phyloP scores from a whole-genome alignment of 2,113 vertebrate species.

The Conger conger region DNA sequence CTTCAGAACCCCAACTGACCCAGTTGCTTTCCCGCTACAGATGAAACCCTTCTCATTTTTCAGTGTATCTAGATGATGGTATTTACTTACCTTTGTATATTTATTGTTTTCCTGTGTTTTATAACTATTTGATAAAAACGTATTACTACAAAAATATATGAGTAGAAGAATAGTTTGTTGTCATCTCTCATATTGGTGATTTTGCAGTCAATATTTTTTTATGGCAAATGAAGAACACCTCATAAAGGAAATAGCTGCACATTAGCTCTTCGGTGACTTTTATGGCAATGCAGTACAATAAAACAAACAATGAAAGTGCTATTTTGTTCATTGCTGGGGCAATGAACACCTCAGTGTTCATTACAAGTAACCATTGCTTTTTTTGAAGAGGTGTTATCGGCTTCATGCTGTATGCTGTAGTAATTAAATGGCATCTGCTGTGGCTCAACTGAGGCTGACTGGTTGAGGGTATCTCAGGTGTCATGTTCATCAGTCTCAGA shows the following conservation, averaged over 20 bases:
- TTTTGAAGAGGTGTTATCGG: not conserved
- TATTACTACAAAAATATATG: not conserved
- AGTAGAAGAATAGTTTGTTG: not conserved
- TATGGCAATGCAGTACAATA: not conserved
- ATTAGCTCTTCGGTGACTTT: too few species aligned
- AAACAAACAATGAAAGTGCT: not conserved
- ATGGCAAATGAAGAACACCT: not conserved
- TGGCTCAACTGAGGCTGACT: slow-evolving; percentile 35
- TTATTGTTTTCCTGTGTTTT: slow-evolving; percentile 1
- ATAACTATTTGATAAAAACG: slow-evolving; percentile 10
- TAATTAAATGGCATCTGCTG: slow-evolving; percentile 38
- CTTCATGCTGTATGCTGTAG: not conserved
- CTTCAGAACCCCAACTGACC: not conserved
- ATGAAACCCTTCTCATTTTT: not conserved
- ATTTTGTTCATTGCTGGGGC: not conserved
- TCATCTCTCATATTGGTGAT: not conserved
- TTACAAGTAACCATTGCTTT: not conserved
- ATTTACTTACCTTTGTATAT: not conserved
- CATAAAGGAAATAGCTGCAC: not conserved
- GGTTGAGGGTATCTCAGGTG: slow-evolving; percentile 1
- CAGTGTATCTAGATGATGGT: not conserved
- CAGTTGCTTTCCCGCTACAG: not conserved
- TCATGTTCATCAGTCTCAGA: slow-evolving; percentile 28
- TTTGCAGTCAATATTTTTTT: too few species aligned
- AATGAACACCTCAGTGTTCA: not conserved